Conservation (phyloP, 2,797 vertebrate genomes). For the Chromobotia macracanthus region DNA sequence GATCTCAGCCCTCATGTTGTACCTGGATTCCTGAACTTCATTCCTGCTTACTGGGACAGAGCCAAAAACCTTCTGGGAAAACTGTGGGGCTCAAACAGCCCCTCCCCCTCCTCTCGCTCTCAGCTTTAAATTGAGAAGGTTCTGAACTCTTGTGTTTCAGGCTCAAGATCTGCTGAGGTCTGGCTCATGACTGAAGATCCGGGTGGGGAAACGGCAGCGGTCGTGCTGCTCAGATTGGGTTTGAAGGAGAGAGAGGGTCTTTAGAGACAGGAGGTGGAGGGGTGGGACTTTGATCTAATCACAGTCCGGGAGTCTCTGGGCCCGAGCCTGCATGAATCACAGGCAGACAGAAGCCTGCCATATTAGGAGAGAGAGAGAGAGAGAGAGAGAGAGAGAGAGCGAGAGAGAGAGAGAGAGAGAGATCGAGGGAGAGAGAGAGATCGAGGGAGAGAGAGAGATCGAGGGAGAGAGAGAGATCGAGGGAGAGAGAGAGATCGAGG, state of each 20-base stretch:
- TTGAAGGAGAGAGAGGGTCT: constrained; percentile 24
- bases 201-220: background rate
- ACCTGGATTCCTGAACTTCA: too few species aligned
- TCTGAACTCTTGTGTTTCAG: too few species aligned
- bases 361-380: constrained; percentile 79
- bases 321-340: constrained; percentile 77
- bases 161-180: too few species aligned
- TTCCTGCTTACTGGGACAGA: too few species aligned
- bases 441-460: constrained; percentile 76
- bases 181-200: background rate
- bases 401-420: constrained; percentile 72
- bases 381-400: constrained; percentile 59
- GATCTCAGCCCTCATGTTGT: too few species aligned
- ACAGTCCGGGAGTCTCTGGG: constrained; percentile 79
- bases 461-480: constrained; percentile 64
- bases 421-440: constrained; percentile 57
- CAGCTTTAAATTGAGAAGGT: too few species aligned
- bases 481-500: constrained; percentile 73
- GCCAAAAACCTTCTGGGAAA: too few species aligned
- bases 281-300: constrained; percentile 75
- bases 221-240: constrained; percentile 18
- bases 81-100: too few species aligned
- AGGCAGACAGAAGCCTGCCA: constrained; percentile 80
- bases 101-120: too few species aligned
- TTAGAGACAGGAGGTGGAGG: constrained; percentile 41